These are phyloP conservation scores for Kobus ellipsiprymnus DNA, from an alignment of 2,113 vertebrate genomes.

Conservation along the genomic window DNA sequence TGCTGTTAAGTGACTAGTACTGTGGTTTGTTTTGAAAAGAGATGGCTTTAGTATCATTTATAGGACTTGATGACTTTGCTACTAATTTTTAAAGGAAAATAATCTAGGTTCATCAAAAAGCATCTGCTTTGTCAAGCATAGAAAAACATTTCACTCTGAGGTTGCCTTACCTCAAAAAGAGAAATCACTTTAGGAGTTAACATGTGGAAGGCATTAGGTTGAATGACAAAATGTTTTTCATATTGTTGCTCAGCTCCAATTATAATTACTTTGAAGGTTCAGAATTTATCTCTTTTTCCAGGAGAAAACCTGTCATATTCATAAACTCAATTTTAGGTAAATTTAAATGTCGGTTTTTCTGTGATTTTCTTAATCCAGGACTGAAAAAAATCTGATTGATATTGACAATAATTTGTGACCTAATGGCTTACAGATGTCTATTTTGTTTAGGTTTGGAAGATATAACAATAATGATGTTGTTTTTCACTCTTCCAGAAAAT, in stretches of 20 bases:
- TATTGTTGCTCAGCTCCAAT: background rate
- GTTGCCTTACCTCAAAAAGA: background rate
- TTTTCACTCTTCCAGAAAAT: constrained; percentile 37
- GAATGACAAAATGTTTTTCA: background rate
- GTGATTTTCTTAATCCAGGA: constrained; percentile 33
- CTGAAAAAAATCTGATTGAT: constrained; percentile 6
- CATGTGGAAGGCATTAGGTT: background rate
- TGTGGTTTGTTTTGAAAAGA: background rate
- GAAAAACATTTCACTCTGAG: background rate
- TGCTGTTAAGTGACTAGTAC: background rate
- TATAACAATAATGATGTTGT: background rate
- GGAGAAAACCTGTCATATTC: constrained; percentile 25
- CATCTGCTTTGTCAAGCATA: background rate
- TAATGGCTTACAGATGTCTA: background rate
- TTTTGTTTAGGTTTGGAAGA: constrained; percentile 43
- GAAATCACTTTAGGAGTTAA: background rate
- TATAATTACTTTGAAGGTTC: constrained; percentile 27
- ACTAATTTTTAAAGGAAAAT: constrained; percentile 15
- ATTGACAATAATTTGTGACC: constrained; percentile 13
- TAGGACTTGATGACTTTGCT: background rate
- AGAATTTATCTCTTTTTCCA: constrained; percentile 46
- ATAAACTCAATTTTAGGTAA: constrained; percentile 26
- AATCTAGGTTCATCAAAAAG: background rate
- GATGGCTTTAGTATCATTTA: background rate
- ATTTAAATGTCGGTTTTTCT: constrained; percentile 43